phyloP scores from a whole-genome alignment of 2,888 invertebrate genomes.

The Listrodromus nycthemerus region DNA sequence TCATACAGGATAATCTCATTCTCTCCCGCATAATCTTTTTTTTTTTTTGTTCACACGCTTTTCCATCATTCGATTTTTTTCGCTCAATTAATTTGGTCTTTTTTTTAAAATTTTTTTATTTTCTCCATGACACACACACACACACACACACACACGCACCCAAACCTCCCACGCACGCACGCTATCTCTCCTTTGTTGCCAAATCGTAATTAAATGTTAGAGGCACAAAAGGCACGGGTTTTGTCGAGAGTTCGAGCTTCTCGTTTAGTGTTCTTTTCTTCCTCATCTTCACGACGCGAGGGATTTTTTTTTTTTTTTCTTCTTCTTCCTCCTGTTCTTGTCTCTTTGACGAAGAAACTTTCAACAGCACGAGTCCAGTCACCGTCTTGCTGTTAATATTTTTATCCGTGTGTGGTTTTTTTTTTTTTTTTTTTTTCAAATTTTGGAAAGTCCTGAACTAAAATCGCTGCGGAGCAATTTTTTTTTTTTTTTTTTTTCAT shows the following conservation, averaged over 20 bases:
- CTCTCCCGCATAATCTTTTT: slow-evolving; percentile 33
- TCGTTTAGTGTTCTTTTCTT: slow-evolving; percentile 46
- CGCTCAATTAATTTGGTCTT: slow-evolving; percentile 63
- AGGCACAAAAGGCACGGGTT: slow-evolving; percentile 68
- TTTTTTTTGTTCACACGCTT: slow-evolving; percentile 6
- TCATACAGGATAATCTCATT: slow-evolving; percentile 61
- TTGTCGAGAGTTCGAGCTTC: slow-evolving; percentile 62
- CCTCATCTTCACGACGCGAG: slow-evolving; percentile 20
- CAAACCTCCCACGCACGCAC: slow-evolving; percentile 32
- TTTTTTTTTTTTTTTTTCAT: background rate
- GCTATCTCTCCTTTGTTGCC: slow-evolving; percentile 66
- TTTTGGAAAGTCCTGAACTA: slow-evolving; percentile 24
- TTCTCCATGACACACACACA: slow-evolving; percentile 31
- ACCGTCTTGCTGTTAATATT: slow-evolving; percentile 37
- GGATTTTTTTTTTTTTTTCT: background rate
- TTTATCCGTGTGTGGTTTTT: background rate
- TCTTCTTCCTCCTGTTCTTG: background rate
- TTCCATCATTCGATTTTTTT: slow-evolving; percentile 20
- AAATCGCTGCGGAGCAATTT: slow-evolving; percentile 18
- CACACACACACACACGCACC: slow-evolving; percentile 28
- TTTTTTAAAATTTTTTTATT: slow-evolving; percentile 27
- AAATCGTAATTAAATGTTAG: slow-evolving; percentile 68
- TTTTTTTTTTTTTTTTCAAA: slow-evolving; percentile 19
- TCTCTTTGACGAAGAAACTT: slow-evolving; percentile 35
- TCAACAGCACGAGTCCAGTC: slow-evolving; percentile 13